Percentiles rank a stretch among this genome's conserved stretches.
These are phyloP conservation scores for Etheostoma spectabile DNA, from an alignment of 2,113 vertebrate species.

Conservation along the genomic window DNA sequence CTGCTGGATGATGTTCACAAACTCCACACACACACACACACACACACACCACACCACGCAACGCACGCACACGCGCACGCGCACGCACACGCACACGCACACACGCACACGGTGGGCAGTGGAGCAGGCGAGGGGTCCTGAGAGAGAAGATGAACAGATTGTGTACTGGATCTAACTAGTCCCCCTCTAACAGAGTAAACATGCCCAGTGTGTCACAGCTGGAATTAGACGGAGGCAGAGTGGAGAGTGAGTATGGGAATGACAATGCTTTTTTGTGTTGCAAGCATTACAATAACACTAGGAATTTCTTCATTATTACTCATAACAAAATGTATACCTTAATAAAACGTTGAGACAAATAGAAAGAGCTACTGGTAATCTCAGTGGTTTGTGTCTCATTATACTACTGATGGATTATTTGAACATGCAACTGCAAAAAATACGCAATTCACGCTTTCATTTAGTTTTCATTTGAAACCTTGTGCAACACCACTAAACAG, in stretches of 20 bases:
- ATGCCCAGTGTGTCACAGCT: background rate
- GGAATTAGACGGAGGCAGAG: background rate
- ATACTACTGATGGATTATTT: background rate
- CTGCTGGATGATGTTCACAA: constrained; percentile 32
- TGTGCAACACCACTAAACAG: constrained; percentile 21
- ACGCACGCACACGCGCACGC: too few species aligned
- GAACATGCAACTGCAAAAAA: constrained; percentile 4
- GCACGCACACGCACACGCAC: background rate
- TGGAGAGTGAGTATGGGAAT: background rate
- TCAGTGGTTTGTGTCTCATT: background rate
- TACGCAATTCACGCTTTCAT: background rate
- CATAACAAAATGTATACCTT: background rate
- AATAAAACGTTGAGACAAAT: background rate
- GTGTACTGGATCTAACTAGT: background rate
- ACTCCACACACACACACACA: background rate
- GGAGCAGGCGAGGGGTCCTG: constrained; percentile 45
- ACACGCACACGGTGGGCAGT: constrained; percentile 15
- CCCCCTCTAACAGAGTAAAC: background rate
- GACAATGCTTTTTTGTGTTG: background rate
- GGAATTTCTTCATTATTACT: background rate
- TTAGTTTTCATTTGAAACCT: constrained; percentile 26
- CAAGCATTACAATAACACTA: background rate
- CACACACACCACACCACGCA: background rate
- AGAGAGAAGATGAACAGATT: constrained; percentile 39
- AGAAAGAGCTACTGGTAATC: background rate